Percentiles rank a stretch among this genome's conserved stretches.
phyloP scores from a whole-genome alignment of 2,888 invertebrate genomes.

The Encarsia formosa region DNA sequence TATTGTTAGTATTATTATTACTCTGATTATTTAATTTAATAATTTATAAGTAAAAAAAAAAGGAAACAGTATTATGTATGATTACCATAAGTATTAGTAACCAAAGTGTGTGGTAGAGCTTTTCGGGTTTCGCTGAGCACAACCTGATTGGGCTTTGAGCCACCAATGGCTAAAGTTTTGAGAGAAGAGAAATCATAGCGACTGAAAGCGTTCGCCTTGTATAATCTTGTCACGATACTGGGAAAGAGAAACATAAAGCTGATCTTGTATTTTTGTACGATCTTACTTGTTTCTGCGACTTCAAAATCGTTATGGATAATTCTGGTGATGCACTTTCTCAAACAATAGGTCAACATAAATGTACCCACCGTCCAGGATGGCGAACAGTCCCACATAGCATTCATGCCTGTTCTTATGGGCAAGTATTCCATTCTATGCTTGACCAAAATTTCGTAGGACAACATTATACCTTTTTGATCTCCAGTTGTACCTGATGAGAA shows the following conservation, averaged over 20 bases:
- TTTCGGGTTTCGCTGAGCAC: background rate
- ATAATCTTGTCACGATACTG: background rate
- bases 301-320: background rate
- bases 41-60: too few species aligned
- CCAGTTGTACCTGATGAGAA: background rate
- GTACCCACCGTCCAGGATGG: background rate
- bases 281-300: background rate
- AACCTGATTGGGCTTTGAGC: background rate
- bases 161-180: background rate
- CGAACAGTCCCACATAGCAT: background rate
- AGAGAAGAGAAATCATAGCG: background rate
- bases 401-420: background rate
- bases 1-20: too few species aligned
- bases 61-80: too few species aligned
- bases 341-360: background rate
- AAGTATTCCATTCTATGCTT: background rate
- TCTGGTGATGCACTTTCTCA: background rate
- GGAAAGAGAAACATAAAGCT: background rate
- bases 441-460: background rate
- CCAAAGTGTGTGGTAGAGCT: constrained; percentile 25
- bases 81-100: constrained; percentile 33
- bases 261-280: background rate
- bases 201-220: background rate
- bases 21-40: too few species aligned
- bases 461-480: background rate